Evolutionary conservation across 2,888 invertebrate species (phyloP).

Genomic region (Tineola bisselliella): DNA sequence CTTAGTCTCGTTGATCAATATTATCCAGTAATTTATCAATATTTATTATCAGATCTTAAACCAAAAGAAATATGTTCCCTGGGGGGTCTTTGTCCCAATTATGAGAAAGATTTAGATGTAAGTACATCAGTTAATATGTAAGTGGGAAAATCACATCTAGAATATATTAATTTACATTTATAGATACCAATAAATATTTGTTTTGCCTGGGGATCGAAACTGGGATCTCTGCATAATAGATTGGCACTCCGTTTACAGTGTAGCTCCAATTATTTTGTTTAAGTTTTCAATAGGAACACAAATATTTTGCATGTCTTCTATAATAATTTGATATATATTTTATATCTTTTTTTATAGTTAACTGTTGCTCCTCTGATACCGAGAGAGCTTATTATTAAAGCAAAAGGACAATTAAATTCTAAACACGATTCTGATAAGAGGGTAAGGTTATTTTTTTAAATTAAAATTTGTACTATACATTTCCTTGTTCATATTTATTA

Average conservation of each 20-base stretch:
- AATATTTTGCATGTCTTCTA: too few species aligned
- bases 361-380: conserved; percentile 73
- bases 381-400: conserved; percentile 42
- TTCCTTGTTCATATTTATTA: too few species aligned
- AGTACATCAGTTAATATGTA: conserved; percentile 15
- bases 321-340: too few species aligned
- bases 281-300: too few species aligned
- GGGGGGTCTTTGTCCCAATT: conserved; percentile 73
- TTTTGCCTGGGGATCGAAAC: too few species aligned
- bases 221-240: too few species aligned
- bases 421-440: conserved; percentile 42
- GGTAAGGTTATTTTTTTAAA: conserved; percentile 20
- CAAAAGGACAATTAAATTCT: conserved; percentile 34
- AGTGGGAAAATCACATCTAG: too few species aligned
- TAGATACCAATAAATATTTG: too few species aligned
- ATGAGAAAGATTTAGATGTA: conserved; percentile 26
- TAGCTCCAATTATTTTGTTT: too few species aligned
- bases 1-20: conserved; percentile 80
- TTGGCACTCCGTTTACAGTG: too few species aligned
- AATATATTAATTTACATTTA: too few species aligned
- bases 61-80: conserved; percentile 75
- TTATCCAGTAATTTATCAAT: conserved; percentile 77
- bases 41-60: conserved; percentile 74
- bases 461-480: too few species aligned
- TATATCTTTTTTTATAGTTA: conserved; percentile 19